Conservation (phyloP, 2,797 vertebrate genomes). For the Martes flavigula region DNA sequence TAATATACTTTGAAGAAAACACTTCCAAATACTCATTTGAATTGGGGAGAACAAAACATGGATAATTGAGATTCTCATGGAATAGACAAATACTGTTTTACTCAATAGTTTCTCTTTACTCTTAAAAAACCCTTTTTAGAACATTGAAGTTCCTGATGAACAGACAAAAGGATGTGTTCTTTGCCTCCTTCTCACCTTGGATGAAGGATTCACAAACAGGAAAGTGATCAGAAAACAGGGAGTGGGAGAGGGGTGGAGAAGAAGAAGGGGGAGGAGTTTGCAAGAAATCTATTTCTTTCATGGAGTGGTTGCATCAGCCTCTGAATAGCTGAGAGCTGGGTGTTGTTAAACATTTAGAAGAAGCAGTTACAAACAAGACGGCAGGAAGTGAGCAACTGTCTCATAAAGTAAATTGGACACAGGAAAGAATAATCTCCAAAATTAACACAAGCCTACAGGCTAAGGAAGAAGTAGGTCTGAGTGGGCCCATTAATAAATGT, state of each 20-base stretch:
- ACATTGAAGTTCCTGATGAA: neutral
- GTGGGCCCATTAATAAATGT: constrained; percentile 51
- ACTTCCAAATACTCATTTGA: constrained; percentile 24
- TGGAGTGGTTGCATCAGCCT: neutral
- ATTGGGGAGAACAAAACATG: neutral
- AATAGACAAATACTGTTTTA: constrained; percentile 28
- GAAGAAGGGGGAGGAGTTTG: neutral
- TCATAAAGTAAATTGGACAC: constrained; percentile 63
- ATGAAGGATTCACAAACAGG: neutral
- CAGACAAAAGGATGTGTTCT: constrained; percentile 32
- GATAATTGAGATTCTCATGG: neutral
- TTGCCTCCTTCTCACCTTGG: neutral
- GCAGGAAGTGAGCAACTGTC: constrained; percentile 47
- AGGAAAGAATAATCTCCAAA: constrained; percentile 57
- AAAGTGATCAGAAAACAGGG: neutral
- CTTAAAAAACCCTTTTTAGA: neutral
- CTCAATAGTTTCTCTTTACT: constrained; percentile 19
- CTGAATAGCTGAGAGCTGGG: neutral
- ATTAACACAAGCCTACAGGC: constrained; percentile 63
- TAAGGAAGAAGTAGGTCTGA: constrained; percentile 58
- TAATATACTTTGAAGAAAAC: neutral
- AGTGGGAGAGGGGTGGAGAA: neutral
- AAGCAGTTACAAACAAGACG: constrained; percentile 48
- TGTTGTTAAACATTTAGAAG: constrained; percentile 50
- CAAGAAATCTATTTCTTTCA: constrained; percentile 13